Percentiles rank a stretch among this genome's conserved stretches.
Evolutionary conservation across 2,888 invertebrate genomes (phyloP).

Genomic region (Dryococelus australis): DNA sequence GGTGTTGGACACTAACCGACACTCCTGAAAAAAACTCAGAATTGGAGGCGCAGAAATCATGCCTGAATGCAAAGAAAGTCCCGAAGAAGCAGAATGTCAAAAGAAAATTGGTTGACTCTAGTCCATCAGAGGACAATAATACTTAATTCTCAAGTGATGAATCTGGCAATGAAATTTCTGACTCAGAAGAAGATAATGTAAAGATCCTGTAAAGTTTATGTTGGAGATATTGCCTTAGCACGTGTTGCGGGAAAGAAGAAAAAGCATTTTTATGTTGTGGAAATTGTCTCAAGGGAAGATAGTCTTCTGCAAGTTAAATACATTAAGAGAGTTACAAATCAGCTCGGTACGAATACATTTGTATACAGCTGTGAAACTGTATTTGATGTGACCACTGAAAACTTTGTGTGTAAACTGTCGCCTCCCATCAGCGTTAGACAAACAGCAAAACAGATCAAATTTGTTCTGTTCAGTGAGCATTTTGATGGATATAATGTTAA

Average conservation of each 20-base stretch:
- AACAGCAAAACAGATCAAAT: neutral
- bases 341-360: neutral
- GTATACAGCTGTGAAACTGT: too few species aligned
- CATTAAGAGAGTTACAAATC: too few species aligned
- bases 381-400: neutral
- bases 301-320: neutral
- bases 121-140: neutral
- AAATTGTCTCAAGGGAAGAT: neutral
- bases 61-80: neutral
- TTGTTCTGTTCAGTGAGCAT: neutral
- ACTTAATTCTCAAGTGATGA: neutral
- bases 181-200: neutral
- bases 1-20: constrained; percentile 6
- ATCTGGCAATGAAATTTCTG: neutral
- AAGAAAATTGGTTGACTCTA: neutral
- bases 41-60: neutral
- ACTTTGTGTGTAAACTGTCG: neutral
- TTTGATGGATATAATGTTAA: neutral
- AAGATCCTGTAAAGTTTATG: neutral
- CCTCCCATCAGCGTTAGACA: neutral
- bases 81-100: neutral
- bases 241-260: neutral
- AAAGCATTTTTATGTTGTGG: neutral
- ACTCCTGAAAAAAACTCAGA: constrained; percentile 22
- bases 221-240: too few species aligned